phyloP scores from a whole-genome alignment of 2,888 invertebrate species.

The Graphium colonna region DNA sequence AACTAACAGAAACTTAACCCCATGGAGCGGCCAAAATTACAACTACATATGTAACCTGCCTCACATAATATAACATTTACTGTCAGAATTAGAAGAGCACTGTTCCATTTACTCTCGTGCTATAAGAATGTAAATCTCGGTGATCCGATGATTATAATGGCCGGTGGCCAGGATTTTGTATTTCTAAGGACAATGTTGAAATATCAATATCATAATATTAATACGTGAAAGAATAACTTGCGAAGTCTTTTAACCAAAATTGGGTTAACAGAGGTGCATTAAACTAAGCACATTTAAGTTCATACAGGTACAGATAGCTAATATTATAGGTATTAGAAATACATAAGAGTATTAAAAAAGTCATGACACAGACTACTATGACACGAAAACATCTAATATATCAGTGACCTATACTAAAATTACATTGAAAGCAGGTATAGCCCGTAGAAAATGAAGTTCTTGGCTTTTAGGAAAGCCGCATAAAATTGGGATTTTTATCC shows the following conservation, averaged over 20 bases:
- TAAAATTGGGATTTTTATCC: too few species aligned
- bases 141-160: slow-evolving; percentile 25
- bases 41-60: slow-evolving; percentile 19
- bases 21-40: slow-evolving; percentile 19
- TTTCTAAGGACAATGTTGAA: background rate
- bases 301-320: too few species aligned
- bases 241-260: background rate
- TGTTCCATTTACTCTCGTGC: slow-evolving; percentile 31
- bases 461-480: too few species aligned
- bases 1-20: slow-evolving; percentile 7
- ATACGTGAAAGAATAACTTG: background rate
- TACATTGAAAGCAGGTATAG: too few species aligned
- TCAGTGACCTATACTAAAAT: too few species aligned
- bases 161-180: background rate
- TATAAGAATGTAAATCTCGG: slow-evolving; percentile 34
- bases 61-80: slow-evolving; percentile 13
- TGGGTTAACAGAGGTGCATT: background rate
- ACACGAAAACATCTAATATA: too few species aligned
- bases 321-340: background rate
- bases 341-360: too few species aligned
- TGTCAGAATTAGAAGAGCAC: slow-evolving; percentile 22
- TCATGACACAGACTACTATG: too few species aligned
- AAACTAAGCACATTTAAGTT: too few species aligned
- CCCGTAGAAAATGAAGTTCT: too few species aligned
- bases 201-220: background rate